Evolutionary conservation across 2,888 invertebrate genomes (phyloP).

Genomic region (Scaptomyza polygonia): DNA sequence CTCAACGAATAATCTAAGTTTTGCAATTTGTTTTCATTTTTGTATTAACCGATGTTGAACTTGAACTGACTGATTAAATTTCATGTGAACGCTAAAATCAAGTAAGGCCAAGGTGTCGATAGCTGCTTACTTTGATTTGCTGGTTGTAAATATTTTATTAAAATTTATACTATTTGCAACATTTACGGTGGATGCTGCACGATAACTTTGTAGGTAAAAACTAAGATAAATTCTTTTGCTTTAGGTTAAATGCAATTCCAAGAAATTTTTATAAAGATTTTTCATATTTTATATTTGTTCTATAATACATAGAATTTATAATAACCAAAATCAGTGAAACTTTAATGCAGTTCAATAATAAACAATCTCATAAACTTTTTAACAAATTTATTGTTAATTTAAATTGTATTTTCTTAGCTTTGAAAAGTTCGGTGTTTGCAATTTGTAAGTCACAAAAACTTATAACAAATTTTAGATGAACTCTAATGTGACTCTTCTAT

Average conservation of each 20-base stretch:
- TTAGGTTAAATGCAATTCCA: background rate
- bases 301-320: too few relatives aligned
- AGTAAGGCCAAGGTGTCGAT: constrained; percentile 23
- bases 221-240: background rate
- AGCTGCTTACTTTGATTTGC: constrained; percentile 13
- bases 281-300: background rate
- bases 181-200: background rate
- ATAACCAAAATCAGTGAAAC: too few relatives aligned
- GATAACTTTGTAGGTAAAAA: background rate
- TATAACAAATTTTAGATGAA: background rate
- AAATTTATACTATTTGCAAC: constrained; percentile 4
- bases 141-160: background rate
- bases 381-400: too few relatives aligned
- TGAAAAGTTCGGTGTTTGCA: too few relatives aligned
- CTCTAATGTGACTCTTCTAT: background rate
- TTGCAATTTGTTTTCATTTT: background rate
- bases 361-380: too few relatives aligned
- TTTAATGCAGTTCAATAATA: too few relatives aligned
- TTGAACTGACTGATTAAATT: constrained; percentile 58
- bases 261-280: background rate
- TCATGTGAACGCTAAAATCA: constrained; percentile 21
- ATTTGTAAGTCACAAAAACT: background rate
- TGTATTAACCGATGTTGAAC: constrained; percentile 38
- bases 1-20: background rate
- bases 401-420: too few relatives aligned